Conservation (phyloP, 2,888 invertebrate species). For the Polietes domitor region DNA sequence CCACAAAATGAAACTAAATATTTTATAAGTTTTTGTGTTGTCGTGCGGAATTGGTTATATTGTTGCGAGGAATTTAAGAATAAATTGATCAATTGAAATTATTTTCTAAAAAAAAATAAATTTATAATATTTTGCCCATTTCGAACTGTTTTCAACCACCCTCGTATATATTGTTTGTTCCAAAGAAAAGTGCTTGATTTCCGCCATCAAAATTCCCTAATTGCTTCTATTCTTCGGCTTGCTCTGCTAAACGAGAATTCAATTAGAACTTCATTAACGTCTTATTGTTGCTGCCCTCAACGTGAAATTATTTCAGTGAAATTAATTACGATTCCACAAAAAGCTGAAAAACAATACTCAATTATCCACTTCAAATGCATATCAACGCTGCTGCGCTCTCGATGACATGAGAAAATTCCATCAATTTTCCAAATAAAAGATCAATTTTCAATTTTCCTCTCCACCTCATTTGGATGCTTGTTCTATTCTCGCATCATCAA, state of each 20-base stretch:
- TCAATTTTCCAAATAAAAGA: slow-evolving; percentile 12
- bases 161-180: too few species aligned
- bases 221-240: too few species aligned
- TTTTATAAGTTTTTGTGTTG: background rate
- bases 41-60: too few species aligned
- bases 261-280: slow-evolving; percentile 14
- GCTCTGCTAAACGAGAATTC: background rate
- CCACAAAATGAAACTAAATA: background rate
- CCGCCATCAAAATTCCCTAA: too few species aligned
- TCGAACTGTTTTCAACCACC: too few species aligned
- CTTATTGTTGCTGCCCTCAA: background rate
- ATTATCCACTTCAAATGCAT: background rate
- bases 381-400: background rate
- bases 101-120: too few species aligned
- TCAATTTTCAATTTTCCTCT: background rate
- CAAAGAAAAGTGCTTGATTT: too few species aligned
- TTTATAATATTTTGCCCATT: too few species aligned
- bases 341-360: background rate
- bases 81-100: too few species aligned
- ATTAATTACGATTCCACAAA: background rate
- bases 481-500: background rate
- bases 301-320: background rate
- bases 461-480: background rate
- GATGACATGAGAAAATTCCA: background rate
- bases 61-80: too few species aligned